A percentile compares a stretch with the other conserved stretches of the same genome.
These are phyloP conservation scores for Alosa sapidissima DNA, from an alignment of 2,797 vertebrate species.

Conservation along the genomic window DNA sequence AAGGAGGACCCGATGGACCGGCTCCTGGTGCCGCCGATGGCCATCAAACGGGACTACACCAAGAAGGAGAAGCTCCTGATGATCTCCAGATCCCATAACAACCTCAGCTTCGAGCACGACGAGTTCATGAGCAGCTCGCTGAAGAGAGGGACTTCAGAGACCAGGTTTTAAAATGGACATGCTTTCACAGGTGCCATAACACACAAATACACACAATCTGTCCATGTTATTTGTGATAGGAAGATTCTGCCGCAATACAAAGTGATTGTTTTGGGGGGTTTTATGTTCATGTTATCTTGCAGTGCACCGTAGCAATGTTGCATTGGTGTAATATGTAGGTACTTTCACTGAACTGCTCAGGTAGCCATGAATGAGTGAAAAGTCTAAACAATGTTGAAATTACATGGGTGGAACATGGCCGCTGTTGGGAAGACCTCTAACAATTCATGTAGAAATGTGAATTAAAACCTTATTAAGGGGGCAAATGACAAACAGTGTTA, in stretches of 20 bases:
- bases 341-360: neutral
- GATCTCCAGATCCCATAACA: constrained; percentile 98
- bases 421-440: neutral
- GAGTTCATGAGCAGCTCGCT: constrained; percentile 89
- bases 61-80: constrained; percentile 98
- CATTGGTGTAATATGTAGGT: constrained; percentile 4
- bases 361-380: neutral
- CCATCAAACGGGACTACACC: constrained; percentile 85
- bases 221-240: constrained; percentile 24
- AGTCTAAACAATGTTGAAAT: neutral
- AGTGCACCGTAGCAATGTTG: constrained; percentile 12
- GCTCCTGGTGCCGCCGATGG: constrained; percentile 73
- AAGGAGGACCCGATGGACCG: constrained; percentile 91
- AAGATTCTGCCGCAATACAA: constrained; percentile 31
- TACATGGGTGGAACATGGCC: neutral
- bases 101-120: constrained; percentile 95
- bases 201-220: constrained; percentile 43
- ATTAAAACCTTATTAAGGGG: neutral
- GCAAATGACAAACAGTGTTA: neutral
- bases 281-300: constrained; percentile 16
- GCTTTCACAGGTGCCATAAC: constrained; percentile 6
- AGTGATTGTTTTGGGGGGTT: constrained; percentile 9
- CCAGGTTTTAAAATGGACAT: constrained; percentile 80
- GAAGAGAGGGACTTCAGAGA: constrained; percentile 94
- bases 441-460: neutral